These are phyloP conservation scores for Todus mexicanus DNA, from an alignment of 2,797 vertebrate genomes.

Conservation along the genomic window DNA sequence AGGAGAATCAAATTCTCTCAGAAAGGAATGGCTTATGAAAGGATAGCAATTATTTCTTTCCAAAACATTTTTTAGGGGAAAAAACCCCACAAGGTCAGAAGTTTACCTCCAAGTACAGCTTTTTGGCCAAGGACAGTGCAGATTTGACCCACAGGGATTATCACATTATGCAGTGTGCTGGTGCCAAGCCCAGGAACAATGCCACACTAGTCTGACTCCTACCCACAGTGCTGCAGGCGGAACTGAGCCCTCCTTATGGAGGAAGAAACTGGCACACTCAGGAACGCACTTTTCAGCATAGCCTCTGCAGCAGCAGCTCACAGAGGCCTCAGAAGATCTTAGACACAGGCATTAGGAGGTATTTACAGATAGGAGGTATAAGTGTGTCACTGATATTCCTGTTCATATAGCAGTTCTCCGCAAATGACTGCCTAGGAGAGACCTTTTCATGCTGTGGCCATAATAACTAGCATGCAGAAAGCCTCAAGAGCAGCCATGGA, in stretches of 20 bases:
- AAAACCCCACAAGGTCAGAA: conserved; percentile 48
- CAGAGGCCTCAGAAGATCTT: not conserved
- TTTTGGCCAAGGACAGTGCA: not conserved
- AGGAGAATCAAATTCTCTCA: conserved; percentile 42
- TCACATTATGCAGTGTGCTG: not conserved
- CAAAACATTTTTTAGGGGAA: not conserved
- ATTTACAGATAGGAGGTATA: not conserved
- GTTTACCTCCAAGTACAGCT: conserved; percentile 14
- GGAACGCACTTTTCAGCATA: not conserved
- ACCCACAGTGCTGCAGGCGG: not conserved
- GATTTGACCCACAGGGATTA: conserved; percentile 37
- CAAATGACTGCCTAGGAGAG: not conserved
- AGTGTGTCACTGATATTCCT: not conserved
- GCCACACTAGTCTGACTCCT: not conserved
- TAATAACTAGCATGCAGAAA: not conserved
- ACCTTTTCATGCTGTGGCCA: not conserved
- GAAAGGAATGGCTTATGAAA: conserved; percentile 47
- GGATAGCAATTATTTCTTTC: conserved; percentile 29
- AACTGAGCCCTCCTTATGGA: not conserved
- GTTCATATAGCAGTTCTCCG: not conserved
- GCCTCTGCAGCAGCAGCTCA: not conserved
- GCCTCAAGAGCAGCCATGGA: not conserved
- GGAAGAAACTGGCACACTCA: not conserved
- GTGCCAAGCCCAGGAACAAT: conserved; percentile 31
- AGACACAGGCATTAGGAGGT: not conserved